These are phyloP conservation scores for Mamestra brassicae DNA, from an alignment of 2,888 invertebrate species.

Conservation along the genomic window DNA sequence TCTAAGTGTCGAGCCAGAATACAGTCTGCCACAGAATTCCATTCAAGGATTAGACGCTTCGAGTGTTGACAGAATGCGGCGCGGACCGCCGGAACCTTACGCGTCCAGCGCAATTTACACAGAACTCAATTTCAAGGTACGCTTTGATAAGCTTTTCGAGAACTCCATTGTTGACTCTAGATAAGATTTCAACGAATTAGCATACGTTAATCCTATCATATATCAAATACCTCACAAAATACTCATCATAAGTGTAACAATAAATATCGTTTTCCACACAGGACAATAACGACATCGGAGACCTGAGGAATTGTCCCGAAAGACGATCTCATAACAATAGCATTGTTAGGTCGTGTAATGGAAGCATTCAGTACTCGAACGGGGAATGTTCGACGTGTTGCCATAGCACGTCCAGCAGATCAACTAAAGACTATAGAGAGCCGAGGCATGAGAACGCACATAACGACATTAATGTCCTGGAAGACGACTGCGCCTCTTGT, in stretches of 20 bases:
- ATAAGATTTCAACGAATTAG: slow-evolving; percentile 84
- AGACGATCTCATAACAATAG: slow-evolving; percentile 89
- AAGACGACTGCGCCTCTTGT: slow-evolving; percentile 87
- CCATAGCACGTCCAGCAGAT: slow-evolving; percentile 88
- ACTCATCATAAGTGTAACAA: slow-evolving; percentile 62
- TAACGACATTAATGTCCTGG: slow-evolving; percentile 85
- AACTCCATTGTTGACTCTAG: slow-evolving; percentile 76
- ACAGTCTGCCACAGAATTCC: slow-evolving; percentile 88
- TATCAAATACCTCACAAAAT: slow-evolving; percentile 66
- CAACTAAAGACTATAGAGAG: slow-evolving; percentile 88
- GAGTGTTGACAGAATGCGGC: slow-evolving; percentile 86
- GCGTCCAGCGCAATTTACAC: slow-evolving; percentile 90
- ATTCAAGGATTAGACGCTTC: slow-evolving; percentile 86
- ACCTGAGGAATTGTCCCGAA: slow-evolving; percentile 86
- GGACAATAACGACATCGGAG: slow-evolving; percentile 88
- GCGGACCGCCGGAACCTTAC: slow-evolving; percentile 88
- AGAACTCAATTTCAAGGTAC: slow-evolving; percentile 90
- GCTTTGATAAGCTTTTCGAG: slow-evolving; percentile 82
- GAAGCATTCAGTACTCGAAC: slow-evolving; percentile 88
- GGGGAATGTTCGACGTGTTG: slow-evolving; percentile 89
- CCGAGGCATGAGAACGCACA: slow-evolving; percentile 83
- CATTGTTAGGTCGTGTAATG: slow-evolving; percentile 89
- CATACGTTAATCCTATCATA: slow-evolving; percentile 72
- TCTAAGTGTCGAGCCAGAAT: slow-evolving; percentile 87
- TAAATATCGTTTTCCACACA: slow-evolving; percentile 79